phyloP scores from a whole-genome alignment of 2,113 vertebrate genomes.

The Misgurnus mizolepis region DNA sequence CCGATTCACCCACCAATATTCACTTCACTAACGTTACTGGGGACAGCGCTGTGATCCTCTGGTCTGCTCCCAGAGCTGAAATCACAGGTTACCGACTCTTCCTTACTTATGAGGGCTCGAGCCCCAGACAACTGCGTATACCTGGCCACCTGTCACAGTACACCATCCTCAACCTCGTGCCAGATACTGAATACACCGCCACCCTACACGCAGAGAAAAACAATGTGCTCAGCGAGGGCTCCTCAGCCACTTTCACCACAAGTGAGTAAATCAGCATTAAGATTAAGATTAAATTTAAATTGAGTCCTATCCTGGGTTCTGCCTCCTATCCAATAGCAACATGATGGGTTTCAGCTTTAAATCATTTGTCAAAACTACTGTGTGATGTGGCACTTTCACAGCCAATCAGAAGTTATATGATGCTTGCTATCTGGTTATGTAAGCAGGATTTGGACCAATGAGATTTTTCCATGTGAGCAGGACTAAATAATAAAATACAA shows the following conservation, averaged over 20 bases:
- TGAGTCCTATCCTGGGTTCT: no score
- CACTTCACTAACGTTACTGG: constrained; percentile 82
- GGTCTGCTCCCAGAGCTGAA: constrained; percentile 80
- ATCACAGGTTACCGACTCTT: constrained; percentile 84
- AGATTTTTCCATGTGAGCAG: no score
- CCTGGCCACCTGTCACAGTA: constrained; percentile 76
- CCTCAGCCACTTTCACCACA: constrained; percentile 34
- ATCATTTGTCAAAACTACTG: neutral
- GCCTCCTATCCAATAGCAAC: no score
- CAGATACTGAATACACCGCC: constrained; percentile 80
- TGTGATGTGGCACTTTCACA: neutral
- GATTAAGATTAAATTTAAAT: no score
- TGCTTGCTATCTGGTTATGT: no score
- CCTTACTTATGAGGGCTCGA: constrained; percentile 78
- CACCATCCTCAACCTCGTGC: constrained; percentile 81
- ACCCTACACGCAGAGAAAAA: constrained; percentile 81
- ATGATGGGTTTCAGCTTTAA: no score
- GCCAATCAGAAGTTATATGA: no score
- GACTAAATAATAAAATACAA: no score
- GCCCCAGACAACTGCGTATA: constrained; percentile 79
- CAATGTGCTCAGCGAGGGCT: constrained; percentile 77
- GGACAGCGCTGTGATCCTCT: constrained; percentile 81
- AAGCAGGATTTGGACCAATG: no score
- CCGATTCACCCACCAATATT: constrained; percentile 86
- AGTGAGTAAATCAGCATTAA: neutral